Base-by-base conservation (phyloP, 2,888 invertebrate species). In the Eristalis pertinax region DNA sequence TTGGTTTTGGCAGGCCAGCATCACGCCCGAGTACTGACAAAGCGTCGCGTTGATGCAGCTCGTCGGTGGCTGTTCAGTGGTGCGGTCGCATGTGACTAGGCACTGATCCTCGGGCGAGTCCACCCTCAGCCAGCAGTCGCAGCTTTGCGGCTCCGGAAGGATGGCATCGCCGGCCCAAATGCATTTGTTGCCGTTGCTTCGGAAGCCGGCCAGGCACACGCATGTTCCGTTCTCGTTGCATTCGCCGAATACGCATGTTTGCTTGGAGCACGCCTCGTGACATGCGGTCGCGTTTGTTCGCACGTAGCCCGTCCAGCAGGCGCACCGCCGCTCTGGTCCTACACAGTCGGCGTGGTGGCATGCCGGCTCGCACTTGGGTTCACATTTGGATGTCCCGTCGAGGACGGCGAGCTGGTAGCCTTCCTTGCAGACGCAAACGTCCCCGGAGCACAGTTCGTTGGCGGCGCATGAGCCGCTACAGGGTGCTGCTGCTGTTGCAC, bases 251-350 rank as follows among this genome's bases (percentile, higher is more conserved):
- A n/a, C n/a, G 11, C 86, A 87, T n/a, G 84, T 60, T 13, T 29
- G 13, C 22, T 84, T 72, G 10, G 84, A 65, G 19, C 87, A 87
- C 10, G 43, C 11, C 0, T 70, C 4, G 11, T 68, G 70, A 26
- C 87, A 87, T n/a, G 35, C 64, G 4, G 15, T 84, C 15, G 29
- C 63, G 64, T 76, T 76, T 2, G 26, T 60, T 50, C 8, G 70
- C 26, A 92, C 91, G 89, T 91, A 92, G 19, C 92, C 92, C 0
- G 90, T 77, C 65, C 89, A 86, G 76, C 93, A 93, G 8, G 89
- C 76, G 80, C 93, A 92, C 4, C 63, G 68, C 4, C 63, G 68
- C 22, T 90, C 77, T 24, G 91, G 90, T 0, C 87, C 88, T 0
- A 89, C 89, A 69, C 93, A 93, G 1, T 90, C 90, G 0, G 90